phyloP scores from a whole-genome alignment of 2,797 vertebrate species.

The Diplodus puntazzo region DNA sequence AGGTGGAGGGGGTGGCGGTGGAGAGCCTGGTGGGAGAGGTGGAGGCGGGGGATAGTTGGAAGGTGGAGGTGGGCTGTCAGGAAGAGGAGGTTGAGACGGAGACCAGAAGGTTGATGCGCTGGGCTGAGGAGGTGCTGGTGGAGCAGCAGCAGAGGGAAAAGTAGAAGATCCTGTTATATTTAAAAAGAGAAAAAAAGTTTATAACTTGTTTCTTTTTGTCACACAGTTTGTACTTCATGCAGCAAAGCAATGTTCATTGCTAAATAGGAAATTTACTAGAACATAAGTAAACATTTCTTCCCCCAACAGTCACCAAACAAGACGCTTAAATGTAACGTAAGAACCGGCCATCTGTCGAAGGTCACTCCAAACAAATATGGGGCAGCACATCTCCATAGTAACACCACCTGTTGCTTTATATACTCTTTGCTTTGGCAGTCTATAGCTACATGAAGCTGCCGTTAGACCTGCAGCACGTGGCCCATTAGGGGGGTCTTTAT shows the following conservation, averaged over 20 bases:
- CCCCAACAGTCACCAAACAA: background rate
- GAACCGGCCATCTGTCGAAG: no score
- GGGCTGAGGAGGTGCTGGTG: slow-evolving; percentile 82
- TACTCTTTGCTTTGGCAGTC: no score
- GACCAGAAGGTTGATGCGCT: slow-evolving; percentile 81
- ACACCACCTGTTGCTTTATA: no score
- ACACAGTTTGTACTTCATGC: background rate
- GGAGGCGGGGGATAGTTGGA: slow-evolving; percentile 89
- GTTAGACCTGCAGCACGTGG: no score
- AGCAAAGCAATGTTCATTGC: background rate
- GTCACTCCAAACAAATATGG: no score
- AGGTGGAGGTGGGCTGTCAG: slow-evolving; percentile 87
- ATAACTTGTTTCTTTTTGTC: background rate
- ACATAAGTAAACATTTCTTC: background rate
- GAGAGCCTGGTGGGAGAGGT: slow-evolving; percentile 85
- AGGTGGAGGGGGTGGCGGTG: slow-evolving; percentile 85
- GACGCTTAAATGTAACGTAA: background rate
- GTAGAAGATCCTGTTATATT: slow-evolving; percentile 53
- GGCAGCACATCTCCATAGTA: no score
- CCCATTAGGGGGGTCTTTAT: no score
- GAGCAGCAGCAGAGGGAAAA: slow-evolving; percentile 15
- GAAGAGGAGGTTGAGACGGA: slow-evolving; percentile 85
- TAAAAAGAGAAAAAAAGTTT: background rate
- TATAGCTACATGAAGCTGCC: no score
- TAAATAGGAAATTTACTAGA: background rate